Conservation (phyloP, 2,888 invertebrate species). For the Ectobius pallidus region DNA sequence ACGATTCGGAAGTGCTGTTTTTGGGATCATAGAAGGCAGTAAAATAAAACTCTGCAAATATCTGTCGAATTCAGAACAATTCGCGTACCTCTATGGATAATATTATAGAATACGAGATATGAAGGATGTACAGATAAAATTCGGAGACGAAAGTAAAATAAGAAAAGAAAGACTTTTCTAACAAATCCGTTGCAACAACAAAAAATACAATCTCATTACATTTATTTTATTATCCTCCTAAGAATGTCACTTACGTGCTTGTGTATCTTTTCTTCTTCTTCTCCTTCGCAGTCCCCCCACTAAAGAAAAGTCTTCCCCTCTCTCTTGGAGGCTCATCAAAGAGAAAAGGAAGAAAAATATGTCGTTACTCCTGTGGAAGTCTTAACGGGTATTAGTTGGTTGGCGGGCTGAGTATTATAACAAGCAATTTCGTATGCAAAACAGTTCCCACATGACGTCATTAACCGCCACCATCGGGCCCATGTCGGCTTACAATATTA, state of each 20-base stretch:
- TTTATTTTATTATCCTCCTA: conserved; percentile 3
- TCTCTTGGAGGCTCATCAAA: background rate
- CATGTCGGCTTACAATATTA: background rate
- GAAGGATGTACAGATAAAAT: no score
- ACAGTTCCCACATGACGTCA: conserved; percentile 38
- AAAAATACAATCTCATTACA: conserved; percentile 6
- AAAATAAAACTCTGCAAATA: no score
- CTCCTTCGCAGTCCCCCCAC: no score
- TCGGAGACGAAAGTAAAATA: no score
- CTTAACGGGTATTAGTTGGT: conserved; percentile 23
- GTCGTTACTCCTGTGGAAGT: conserved; percentile 2
- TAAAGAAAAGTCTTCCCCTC: background rate
- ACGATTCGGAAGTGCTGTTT: no score
- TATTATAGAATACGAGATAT: no score
- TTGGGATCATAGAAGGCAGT: no score
- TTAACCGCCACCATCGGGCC: conserved; percentile 17
- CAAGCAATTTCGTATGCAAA: conserved; percentile 41
- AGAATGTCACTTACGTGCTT: background rate
- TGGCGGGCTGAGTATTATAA: conserved; percentile 29
- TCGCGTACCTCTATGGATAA: no score
- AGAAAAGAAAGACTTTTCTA: no score
- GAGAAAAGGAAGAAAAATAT: conserved; percentile 6
- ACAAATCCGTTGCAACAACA: no score
- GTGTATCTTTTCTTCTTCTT: background rate
- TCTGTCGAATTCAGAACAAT: no score